phyloP scores from a whole-genome alignment of 2,113 vertebrate genomes.

The Ochotona curzoniae region DNA sequence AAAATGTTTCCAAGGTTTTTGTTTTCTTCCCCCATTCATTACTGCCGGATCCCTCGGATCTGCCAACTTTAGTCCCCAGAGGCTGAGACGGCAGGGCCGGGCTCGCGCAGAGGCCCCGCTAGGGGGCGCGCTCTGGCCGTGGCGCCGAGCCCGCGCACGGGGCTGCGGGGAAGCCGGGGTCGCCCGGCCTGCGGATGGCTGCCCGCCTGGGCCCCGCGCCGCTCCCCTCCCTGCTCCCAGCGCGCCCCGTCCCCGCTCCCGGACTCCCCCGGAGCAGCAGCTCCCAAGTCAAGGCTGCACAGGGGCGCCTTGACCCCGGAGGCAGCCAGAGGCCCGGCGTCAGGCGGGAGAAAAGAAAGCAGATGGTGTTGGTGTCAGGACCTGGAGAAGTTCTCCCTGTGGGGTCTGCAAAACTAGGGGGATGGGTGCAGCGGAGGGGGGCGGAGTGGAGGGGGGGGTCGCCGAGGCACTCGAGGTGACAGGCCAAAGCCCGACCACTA shows the following conservation, averaged over 20 bases:
- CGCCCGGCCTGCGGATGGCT: background rate
- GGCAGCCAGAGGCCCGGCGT: background rate
- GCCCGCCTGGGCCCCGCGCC: background rate
- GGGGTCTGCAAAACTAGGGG: constrained; percentile 45
- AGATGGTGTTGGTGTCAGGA: constrained; percentile 24
- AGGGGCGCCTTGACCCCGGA: background rate
- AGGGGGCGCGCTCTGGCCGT: constrained; percentile 77
- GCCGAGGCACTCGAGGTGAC: background rate
- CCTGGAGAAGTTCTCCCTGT: constrained; percentile 59
- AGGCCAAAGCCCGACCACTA: constrained; percentile 4
- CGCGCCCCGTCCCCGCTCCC: background rate
- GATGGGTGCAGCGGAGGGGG: background rate
- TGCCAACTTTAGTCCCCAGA: constrained; percentile 73
- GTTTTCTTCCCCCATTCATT: constrained; percentile 78
- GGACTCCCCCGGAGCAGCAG: background rate
- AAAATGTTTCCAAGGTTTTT: constrained; percentile 81
- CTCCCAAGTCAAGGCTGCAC: background rate
- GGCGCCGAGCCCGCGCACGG: constrained; percentile 30
- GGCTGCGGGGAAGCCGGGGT: background rate
- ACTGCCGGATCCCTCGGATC: constrained; percentile 65
- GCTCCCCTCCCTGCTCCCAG: background rate
- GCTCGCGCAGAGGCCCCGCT: constrained; percentile 60
- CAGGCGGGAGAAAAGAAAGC: constrained; percentile 28
- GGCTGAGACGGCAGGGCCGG: constrained; percentile 48
- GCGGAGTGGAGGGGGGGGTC: background rate